Evolutionary conservation across 2,797 vertebrate genomes (phyloP).

Genomic region (Acrossocheilus fasciatus): DNA sequence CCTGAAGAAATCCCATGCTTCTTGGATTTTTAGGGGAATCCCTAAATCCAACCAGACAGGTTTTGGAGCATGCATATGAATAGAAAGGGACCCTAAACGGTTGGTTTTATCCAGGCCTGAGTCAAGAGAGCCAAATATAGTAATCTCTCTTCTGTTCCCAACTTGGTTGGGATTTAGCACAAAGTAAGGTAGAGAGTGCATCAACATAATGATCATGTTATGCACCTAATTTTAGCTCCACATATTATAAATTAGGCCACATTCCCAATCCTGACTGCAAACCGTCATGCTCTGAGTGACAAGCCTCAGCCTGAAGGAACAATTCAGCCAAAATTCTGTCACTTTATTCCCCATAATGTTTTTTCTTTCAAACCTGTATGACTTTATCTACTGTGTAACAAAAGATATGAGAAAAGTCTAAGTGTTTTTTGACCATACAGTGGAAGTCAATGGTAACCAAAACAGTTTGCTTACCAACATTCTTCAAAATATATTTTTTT

Average conservation of each 20-base stretch:
- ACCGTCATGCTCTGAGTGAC: neutral
- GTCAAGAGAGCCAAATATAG: neutral
- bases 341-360: too few species aligned
- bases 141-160: neutral
- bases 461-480: neutral
- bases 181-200: too few species aligned
- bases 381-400: neutral
- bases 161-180: too few species aligned
- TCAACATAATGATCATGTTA: too few species aligned
- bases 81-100: neutral
- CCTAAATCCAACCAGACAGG: neutral
- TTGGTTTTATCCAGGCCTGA: neutral
- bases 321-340: neutral
- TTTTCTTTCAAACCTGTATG: neutral
- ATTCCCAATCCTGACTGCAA: neutral
- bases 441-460: too few species aligned
- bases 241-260: neutral
- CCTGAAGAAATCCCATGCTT: neutral
- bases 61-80: neutral
- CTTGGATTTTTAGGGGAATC: neutral
- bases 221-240: neutral
- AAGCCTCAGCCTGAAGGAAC: neutral
- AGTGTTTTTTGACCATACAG: neutral
- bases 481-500: too few species aligned
- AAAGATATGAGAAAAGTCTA: neutral